Base-by-base conservation (phyloP, 2,888 invertebrate species). In the Habrosyne pyritoides region DNA sequence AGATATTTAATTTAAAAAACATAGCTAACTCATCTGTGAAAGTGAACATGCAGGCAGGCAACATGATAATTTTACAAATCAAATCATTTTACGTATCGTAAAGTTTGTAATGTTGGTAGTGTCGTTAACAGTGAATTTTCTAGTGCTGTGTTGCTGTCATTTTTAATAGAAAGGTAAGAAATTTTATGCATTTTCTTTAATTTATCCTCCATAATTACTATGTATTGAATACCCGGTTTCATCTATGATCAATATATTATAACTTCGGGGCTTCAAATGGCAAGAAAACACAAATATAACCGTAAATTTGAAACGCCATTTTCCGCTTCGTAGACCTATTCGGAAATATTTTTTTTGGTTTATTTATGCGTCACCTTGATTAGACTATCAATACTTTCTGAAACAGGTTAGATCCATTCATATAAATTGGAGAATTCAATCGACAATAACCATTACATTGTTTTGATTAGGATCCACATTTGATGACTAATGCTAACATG, bases 61-160 rank as follows among this genome's bases (percentile, higher is more conserved):
- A 71, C 65, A 56, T 55, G 46, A 48, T 30, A 48, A 48, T n/a
- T 28, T 51, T 42, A 42, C 53, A 51, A 55, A 56, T 59, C 55
- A 60, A 60, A 55, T 58, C 60, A 33, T 59, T 6, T 64, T 57
- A 55, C 52, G 57, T 64, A 64, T 61, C 67, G 67, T 66, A 52
- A 69, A 58, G 62, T 71, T 66, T 61, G 60, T 50, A 14, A 50
- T 50, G 50, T 50, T 50, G 50, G 76, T 73, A 68, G 57, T 59
- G 75, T 67, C 77, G 75, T 55, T 59, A 57, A 54, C 63, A 87
- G 88, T 89, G 84, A 89, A 79, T 85, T 82, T 84, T 82, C 71
- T 81, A 76, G 87, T 89, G 86, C 80, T 86, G 86, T 87, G 77
- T 84, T 86, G 73, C 84, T 91, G 91, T 90, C 88, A 90, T 82